A percentile compares a stretch with the other conserved stretches of the same genome.
Evolutionary conservation across 2,888 invertebrate species (phyloP).

Genomic region (Germaria angustata): DNA sequence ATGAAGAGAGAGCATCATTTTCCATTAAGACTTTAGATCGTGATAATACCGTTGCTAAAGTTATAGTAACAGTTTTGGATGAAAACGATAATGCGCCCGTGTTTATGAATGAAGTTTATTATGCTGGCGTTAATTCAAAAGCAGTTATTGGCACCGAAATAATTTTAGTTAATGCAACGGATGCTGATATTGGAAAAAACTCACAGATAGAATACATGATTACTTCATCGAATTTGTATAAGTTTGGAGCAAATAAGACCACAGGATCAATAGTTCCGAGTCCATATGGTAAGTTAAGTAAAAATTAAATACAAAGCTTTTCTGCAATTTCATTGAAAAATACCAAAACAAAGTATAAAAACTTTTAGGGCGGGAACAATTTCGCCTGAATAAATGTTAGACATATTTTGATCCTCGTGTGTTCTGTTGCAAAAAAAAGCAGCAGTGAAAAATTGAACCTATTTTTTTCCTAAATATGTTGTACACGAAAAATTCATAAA

Average conservation of each 20-base stretch:
- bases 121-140: constrained; percentile 87
- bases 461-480: too few species aligned
- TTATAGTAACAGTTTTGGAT: constrained; percentile 87
- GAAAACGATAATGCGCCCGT: constrained; percentile 92
- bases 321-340: too few species aligned
- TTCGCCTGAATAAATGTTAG: too few species aligned
- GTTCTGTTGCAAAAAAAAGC: too few species aligned
- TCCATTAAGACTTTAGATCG: constrained; percentile 80
- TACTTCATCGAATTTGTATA: constrained; percentile 89
- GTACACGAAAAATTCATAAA: too few species aligned
- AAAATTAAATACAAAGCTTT: too few species aligned
- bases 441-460: too few species aligned
- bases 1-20: constrained; percentile 80
- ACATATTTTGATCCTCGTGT: too few species aligned
- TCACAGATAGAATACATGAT: constrained; percentile 91
- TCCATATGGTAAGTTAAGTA: constrained; percentile 84
- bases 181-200: constrained; percentile 91
- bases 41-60: constrained; percentile 87
- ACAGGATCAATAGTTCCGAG: constrained; percentile 94
- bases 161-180: constrained; percentile 87
- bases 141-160: constrained; percentile 88
- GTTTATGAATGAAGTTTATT: constrained; percentile 82
- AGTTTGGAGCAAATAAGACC: constrained; percentile 87
- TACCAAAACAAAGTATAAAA: too few species aligned
- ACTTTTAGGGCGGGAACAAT: too few species aligned